Percentiles rank a stretch among this genome's conserved stretches.
These are phyloP conservation scores for Falco biarmicus DNA, from an alignment of 2,797 vertebrate species.

Conservation along the genomic window DNA sequence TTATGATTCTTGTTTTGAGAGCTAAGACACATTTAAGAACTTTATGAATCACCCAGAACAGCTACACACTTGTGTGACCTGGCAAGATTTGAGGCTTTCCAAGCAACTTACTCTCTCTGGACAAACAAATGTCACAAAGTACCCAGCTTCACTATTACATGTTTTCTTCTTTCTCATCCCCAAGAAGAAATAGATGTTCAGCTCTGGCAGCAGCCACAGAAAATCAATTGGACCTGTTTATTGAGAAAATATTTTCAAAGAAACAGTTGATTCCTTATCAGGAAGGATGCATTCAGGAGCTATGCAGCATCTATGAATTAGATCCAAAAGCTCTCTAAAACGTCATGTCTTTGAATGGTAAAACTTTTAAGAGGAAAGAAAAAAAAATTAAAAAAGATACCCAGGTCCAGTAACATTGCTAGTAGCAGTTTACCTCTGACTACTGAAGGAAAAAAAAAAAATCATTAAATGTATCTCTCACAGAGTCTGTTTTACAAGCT, in stretches of 20 bases:
- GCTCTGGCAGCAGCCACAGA: background rate
- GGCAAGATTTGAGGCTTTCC: background rate
- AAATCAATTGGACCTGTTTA: background rate
- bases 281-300: background rate
- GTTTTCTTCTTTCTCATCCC: background rate
- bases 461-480: background rate
- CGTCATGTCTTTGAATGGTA: background rate
- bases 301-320: background rate
- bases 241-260: constrained; percentile 11
- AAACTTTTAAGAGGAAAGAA: background rate
- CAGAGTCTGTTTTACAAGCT: constrained; percentile 42
- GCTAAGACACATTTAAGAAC: background rate
- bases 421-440: constrained; percentile 22
- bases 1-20: background rate
- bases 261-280: constrained; percentile 14
- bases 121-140: background rate
- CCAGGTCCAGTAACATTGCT: background rate
- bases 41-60: background rate
- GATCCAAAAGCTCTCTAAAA: background rate
- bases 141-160: background rate
- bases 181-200: background rate
- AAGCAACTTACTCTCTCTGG: background rate
- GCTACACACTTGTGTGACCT: background rate
- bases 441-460: background rate
- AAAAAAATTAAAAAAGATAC: background rate